Evolutionary conservation across 2,888 invertebrate genomes (phyloP), one percentile per base, ranked within the genome.

Genomic region (Tethea ocularis): DNA sequence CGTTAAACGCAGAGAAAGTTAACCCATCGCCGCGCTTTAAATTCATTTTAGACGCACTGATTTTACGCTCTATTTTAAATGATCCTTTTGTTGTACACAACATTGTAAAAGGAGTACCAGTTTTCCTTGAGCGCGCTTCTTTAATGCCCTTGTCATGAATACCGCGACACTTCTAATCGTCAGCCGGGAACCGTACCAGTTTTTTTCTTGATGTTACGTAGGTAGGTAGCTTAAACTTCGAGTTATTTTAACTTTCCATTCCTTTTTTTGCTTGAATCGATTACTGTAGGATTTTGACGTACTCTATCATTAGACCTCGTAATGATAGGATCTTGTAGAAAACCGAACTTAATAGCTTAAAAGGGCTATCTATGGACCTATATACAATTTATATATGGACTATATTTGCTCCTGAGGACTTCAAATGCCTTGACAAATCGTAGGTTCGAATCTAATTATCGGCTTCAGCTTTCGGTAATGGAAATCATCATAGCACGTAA

Each of bases 21-120:
- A 54, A 20, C 33, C 54, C 22, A 3, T 33, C 26, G 11, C 17
- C 41, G 46, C 7, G 46, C 46, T 20, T 46, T 46, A n/a, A 46
- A 46, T 20, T 20, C 10, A 46, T 54, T 22, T 33, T 20, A 33
- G 36, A 33, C 17, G 23, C 33, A 20, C 36, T 6, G 33, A 33
- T 54, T 20, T 54, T 22, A 54, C 54, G 36, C 20, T 54, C 54
- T 33, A 54, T 54, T 54, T 54, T 20, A 15, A 54, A 33, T 54
- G 33, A 33, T 54, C 54, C 54, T 54, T n/a, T 54, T 54, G 54
- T 54, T 33, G 33, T 20, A 22, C 0, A 29, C 13, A 52, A 33
- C 33, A 53, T 53, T 29, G 29, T 17, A 24, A 20, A 29, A 17
- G 29, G 10, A 26, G 29, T 20, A 46, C 20, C 10, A 10, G 46